These are phyloP conservation scores for Mesocricetus auratus DNA, from an alignment of 2,113 vertebrate genomes.

Conservation along the genomic window DNA sequence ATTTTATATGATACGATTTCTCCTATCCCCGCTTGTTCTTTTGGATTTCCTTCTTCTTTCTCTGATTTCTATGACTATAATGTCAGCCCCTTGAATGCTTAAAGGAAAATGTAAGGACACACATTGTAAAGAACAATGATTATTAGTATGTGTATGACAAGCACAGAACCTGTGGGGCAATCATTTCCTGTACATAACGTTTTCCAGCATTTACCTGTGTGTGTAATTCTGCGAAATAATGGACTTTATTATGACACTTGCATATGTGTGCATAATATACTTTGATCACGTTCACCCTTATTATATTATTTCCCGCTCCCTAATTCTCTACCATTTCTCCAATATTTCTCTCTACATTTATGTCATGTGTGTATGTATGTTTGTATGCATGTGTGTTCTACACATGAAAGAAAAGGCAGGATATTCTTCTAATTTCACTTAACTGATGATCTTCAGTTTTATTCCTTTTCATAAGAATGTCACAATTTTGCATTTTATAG, in stretches of 20 bases:
- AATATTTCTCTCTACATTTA: background rate
- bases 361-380: background rate
- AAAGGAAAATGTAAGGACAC: background rate
- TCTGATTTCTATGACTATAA: background rate
- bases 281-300: background rate
- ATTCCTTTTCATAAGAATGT: background rate
- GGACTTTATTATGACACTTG: background rate
- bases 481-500: background rate
- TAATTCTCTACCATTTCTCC: too few species aligned
- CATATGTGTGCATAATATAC: background rate
- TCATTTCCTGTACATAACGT: background rate
- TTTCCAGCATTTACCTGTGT: background rate
- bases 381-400: background rate
- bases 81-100: background rate
- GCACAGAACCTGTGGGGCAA: background rate
- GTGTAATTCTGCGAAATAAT: background rate
- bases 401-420: background rate
- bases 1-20: background rate
- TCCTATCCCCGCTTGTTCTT: background rate
- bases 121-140: background rate
- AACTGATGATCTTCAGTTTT: background rate
- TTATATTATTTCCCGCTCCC: background rate
- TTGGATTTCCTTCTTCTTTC: background rate
- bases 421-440: background rate
- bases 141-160: background rate